Evolutionary conservation across 2,113 vertebrate species (phyloP), one percentile per base, ranked within the genome.

Genomic region (Coturnix japonica): DNA sequence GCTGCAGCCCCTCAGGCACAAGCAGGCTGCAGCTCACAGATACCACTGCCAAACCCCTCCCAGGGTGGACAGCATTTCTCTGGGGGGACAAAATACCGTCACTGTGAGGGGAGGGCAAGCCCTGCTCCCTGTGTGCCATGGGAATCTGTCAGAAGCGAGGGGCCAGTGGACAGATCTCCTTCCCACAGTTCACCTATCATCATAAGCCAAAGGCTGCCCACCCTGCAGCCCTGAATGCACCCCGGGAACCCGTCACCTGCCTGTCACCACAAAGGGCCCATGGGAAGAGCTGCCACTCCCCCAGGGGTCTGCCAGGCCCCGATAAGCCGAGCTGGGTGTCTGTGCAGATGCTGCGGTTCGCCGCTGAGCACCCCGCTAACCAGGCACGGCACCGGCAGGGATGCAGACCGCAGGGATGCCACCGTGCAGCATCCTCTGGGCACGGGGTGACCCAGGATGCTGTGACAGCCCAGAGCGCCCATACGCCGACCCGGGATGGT

Each of bases 21-120:
- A 37, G 60, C 72, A 82, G 60, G 67, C 93, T 95, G 95, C 76
- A 74, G 80, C 43, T 59, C n/a, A 56, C 41, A 94, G 95, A 93
- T 95, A 95, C 19, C 2, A 0, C 3, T 5, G 1, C 14, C 83
- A 88, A 77, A 74, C 70, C 30, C 47, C 63, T 84, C 28, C 49
- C 54, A 23, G 43, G 20, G 65, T 59, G 0, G 3, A 21, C 78
- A 72, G 64, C 41, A 33, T 75, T 85, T 73, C 51, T 41, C 53
- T 39, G 23, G 54, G 31, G 21, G 61, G 16, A 26, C 0, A 19
- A 84, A 33, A 57, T 56, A 49, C 77, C 22, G 13, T 12, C 59
- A 8, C 31, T 41, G 54, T 18, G 6, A 2, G 0, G 31, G 28
- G 31, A 63, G 15, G 46, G 35, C 47, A 79, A 92, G 63, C 53